These are phyloP conservation scores for Leptobrachium leishanense DNA, from an alignment of 2,113 vertebrate species.

Conservation along the genomic window DNA sequence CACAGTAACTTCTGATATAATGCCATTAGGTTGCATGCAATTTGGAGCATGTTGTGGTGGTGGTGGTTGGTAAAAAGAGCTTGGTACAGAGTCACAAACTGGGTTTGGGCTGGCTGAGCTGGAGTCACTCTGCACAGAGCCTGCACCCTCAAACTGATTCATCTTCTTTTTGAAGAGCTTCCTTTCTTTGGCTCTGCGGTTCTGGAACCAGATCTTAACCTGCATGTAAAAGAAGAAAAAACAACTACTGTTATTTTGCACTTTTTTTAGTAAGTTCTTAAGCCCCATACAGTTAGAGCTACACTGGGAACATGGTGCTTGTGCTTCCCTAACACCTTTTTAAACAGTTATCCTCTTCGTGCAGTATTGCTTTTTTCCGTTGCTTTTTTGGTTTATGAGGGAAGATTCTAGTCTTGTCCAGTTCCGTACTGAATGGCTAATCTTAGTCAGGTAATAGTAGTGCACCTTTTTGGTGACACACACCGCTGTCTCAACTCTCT, in stretches of 20 bases:
- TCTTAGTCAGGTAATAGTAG: too few relatives aligned
- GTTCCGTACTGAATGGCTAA: too few relatives aligned
- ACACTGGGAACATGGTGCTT: too few relatives aligned
- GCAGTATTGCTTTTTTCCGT: too few relatives aligned
- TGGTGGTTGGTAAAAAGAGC: constrained; percentile 70
- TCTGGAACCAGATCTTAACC: constrained; percentile 96
- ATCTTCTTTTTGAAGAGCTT: constrained; percentile 92
- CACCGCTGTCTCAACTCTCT: too few relatives aligned
- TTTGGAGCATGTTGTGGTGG: constrained; percentile 62
- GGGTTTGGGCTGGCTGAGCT: constrained; percentile 84
- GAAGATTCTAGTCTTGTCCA: too few relatives aligned
- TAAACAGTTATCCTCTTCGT: too few relatives aligned
- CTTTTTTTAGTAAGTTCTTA: too few relatives aligned
- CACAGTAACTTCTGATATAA: constrained; percentile 81
- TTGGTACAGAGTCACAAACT: constrained; percentile 67
- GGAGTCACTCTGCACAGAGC: constrained; percentile 87
- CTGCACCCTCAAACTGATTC: constrained; percentile 83
- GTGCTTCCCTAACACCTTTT: too few relatives aligned
- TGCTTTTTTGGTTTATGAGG: too few relatives aligned
- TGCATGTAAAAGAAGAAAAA: constrained; percentile 49
- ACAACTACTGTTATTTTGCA: neutral
- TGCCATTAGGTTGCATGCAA: constrained; percentile 75
- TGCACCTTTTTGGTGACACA: too few relatives aligned
- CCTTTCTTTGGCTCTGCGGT: constrained; percentile 87
- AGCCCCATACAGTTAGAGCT: too few relatives aligned